Evolutionary conservation across 2,888 invertebrate species (phyloP).

Genomic region (Syritta pipiens): DNA sequence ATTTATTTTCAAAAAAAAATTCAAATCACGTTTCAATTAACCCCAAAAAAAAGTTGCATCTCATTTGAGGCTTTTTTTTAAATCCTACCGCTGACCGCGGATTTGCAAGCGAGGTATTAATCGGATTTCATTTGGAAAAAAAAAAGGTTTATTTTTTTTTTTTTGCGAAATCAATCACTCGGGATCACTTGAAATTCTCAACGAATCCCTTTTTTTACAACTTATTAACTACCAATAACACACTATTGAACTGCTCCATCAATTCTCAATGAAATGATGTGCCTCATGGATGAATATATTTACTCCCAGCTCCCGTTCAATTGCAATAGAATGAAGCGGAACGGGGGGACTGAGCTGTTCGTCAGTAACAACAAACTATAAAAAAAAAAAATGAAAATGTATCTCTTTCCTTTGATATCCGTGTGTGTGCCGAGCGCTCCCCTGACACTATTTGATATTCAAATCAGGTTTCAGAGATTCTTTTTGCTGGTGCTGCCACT

Average conservation of each 20-base stretch:
- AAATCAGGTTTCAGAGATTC: conserved; percentile 62
- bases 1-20: too few relatives aligned
- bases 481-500: conserved; percentile 16
- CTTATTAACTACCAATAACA: conserved; percentile 61
- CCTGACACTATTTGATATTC: conserved; percentile 57
- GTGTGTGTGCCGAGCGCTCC: conserved; percentile 6
- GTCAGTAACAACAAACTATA: not conserved
- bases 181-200: conserved; percentile 44
- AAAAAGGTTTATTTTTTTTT: conserved; percentile 1
- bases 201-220: conserved; percentile 42
- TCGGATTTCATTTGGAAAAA: not conserved
- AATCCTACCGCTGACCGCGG: not conserved
- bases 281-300: conserved; percentile 34
- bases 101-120: not conserved
- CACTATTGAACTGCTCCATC: conserved; percentile 60
- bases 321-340: not conserved
- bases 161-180: conserved; percentile 39
- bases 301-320: not conserved
- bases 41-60: too few relatives aligned
- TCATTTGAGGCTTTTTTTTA: not conserved
- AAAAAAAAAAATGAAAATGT: conserved; percentile 19
- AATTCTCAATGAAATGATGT: conserved; percentile 47
- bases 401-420: conserved; percentile 17
- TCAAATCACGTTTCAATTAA: not conserved
- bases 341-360: not conserved